phyloP scores from a whole-genome alignment of 2,888 invertebrate species.

The Diarsia dahlii region DNA sequence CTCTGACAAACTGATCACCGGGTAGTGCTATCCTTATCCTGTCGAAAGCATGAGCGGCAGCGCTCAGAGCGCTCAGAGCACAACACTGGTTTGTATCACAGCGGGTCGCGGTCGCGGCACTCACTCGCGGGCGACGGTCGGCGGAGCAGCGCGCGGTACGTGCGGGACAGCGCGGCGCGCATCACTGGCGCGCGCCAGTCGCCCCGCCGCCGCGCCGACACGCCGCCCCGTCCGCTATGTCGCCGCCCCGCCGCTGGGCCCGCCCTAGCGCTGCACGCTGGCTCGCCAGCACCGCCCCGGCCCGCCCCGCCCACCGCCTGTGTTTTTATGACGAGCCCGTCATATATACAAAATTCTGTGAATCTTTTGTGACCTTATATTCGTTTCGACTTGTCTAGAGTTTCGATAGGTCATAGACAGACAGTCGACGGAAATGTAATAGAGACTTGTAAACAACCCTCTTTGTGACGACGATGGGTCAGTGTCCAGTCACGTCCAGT shows the following conservation, averaged over 20 bases:
- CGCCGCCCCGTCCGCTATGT: constrained; percentile 18
- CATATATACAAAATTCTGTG: constrained; percentile 31
- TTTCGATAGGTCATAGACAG: background rate
- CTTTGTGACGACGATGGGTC: background rate
- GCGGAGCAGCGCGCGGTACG: constrained; percentile 47
- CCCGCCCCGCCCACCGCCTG: constrained; percentile 42
- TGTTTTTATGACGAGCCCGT: constrained; percentile 40
- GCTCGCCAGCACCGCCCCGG: constrained; percentile 24
- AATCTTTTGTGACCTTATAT: constrained; percentile 51
- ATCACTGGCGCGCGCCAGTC: constrained; percentile 69
- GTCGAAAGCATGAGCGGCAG: background rate
- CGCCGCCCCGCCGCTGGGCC: background rate
- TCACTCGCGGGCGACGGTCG: constrained; percentile 55
- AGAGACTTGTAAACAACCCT: background rate
- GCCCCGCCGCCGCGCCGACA: constrained; percentile 19
- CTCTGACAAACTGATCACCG: constrained; percentile 25
- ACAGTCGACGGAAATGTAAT: background rate
- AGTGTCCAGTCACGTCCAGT: background rate
- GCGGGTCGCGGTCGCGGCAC: constrained; percentile 41
- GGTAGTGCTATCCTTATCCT: constrained; percentile 31
- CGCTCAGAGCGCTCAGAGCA: constrained; percentile 12
- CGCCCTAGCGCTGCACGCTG: constrained; percentile 23
- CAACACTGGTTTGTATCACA: constrained; percentile 41
- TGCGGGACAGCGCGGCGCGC: constrained; percentile 76
- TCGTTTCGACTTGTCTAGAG: constrained; percentile 10